Conservation (phyloP, 2,113 vertebrate genomes). For the Athene noctua region DNA sequence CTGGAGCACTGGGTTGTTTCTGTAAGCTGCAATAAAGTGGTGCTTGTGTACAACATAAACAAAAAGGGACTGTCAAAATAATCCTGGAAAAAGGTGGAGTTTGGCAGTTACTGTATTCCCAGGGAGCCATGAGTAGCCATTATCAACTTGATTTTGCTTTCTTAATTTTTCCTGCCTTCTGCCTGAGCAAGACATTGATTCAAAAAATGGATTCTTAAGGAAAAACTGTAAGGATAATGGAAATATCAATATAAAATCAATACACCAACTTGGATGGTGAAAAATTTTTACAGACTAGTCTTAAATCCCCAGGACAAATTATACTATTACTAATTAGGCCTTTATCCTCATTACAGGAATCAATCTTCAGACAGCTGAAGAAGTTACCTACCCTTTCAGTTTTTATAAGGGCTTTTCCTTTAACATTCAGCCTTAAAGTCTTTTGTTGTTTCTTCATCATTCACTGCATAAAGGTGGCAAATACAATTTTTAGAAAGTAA, state of each 20-base stretch:
- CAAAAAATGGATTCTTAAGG: background rate
- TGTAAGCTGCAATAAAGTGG: background rate
- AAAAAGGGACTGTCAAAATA: background rate
- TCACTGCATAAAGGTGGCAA: background rate
- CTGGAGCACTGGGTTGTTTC: background rate
- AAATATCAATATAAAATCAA: slow-evolving; percentile 44
- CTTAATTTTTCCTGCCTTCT: background rate
- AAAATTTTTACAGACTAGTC: background rate
- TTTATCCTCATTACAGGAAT: slow-evolving; percentile 29
- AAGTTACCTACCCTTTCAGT: background rate
- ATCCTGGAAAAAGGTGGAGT: background rate
- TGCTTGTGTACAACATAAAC: background rate
- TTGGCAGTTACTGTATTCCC: background rate
- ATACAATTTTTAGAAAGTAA: background rate
- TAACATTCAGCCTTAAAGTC: background rate
- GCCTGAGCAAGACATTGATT: background rate
- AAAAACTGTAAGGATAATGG: slow-evolving; percentile 26
- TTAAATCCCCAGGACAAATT: background rate
- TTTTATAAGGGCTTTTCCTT: background rate
- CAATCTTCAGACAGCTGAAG: background rate
- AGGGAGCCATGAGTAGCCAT: background rate
- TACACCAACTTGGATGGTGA: background rate
- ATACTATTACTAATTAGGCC: background rate
- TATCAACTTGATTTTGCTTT: background rate
- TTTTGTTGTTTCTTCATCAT: background rate